phyloP scores from a whole-genome alignment of 2,888 invertebrate genomes.

The Papilio elwesi region DNA sequence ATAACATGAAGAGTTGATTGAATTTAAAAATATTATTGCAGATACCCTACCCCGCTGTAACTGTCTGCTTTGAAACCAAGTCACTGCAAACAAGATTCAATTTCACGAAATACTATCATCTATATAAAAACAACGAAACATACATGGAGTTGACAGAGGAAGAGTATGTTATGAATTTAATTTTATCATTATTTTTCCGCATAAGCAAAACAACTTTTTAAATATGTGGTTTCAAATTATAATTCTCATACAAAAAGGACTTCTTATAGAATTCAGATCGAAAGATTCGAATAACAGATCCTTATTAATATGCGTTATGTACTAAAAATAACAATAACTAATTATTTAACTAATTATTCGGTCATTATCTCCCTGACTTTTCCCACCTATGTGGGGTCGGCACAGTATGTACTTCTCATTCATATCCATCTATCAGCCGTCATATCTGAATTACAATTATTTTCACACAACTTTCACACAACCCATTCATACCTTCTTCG shows the following conservation, averaged over 20 bases:
- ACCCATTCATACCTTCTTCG: too few relatives aligned
- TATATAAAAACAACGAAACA: conserved; percentile 55
- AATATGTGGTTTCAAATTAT: not conserved
- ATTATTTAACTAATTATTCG: too few relatives aligned
- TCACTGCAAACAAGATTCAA: conserved; percentile 86
- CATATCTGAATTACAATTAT: too few relatives aligned
- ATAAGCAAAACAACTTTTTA: not conserved
- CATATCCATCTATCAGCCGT: too few relatives aligned
- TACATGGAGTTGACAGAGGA: conserved; percentile 73
- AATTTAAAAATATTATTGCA: conserved; percentile 51
- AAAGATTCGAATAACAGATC: too few relatives aligned
- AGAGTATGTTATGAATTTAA: conserved; percentile 77
- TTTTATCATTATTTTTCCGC: not conserved
- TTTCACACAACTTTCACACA: too few relatives aligned
- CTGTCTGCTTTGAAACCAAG: conserved; percentile 88
- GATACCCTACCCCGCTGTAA: conserved; percentile 87
- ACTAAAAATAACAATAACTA: too few relatives aligned
- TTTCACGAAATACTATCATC: conserved; percentile 84
- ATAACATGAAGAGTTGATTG: conserved; percentile 23
- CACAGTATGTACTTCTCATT: too few relatives aligned
- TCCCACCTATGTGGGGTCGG: too few relatives aligned
- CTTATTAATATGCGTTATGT: too few relatives aligned
- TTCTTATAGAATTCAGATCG: not conserved
- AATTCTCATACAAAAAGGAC: not conserved
- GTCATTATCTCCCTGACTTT: too few relatives aligned